These are phyloP conservation scores for Tiliqua scincoides DNA, from an alignment of 2,113 vertebrate genomes.

Conservation along the genomic window DNA sequence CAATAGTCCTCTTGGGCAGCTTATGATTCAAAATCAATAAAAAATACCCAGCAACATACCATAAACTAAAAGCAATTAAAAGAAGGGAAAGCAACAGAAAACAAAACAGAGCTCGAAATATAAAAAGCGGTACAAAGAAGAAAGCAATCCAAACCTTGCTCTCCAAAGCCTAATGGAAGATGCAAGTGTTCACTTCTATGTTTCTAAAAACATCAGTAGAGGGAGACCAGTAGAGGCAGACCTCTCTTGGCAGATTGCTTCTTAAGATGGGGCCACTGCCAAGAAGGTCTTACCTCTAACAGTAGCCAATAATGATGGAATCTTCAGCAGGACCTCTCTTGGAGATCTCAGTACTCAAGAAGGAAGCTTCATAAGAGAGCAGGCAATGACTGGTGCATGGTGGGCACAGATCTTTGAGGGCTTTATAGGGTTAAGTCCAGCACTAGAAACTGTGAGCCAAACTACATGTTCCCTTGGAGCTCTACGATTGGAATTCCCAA, in stretches of 20 bases:
- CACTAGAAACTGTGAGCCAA: too few relatives aligned
- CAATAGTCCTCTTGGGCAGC: neutral
- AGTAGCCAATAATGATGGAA: neutral
- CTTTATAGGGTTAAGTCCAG: too few relatives aligned
- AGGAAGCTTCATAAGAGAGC: neutral
- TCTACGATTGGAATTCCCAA: too few relatives aligned
- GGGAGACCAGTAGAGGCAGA: neutral
- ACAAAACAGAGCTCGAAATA: neutral
- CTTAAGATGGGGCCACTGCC: neutral
- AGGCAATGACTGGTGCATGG: too few relatives aligned
- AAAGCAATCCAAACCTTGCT: neutral
- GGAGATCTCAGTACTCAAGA: neutral
- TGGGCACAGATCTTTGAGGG: too few relatives aligned
- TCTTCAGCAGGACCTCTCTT: neutral
- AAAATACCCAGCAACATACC: neutral
- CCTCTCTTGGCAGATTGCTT: neutral
- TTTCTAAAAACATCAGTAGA: neutral
- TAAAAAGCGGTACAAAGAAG: neutral
- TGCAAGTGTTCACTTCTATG: neutral
- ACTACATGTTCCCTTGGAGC: too few relatives aligned
- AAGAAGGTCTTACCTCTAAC: neutral
- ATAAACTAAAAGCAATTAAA: slow-evolving; percentile 17
- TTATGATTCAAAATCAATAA: slow-evolving; percentile 15
- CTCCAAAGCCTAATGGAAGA: neutral
- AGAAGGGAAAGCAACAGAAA: neutral